phyloP scores from a whole-genome alignment of 53 echinoderm and acorn worm species.

The Patiria pectinifera region DNA sequence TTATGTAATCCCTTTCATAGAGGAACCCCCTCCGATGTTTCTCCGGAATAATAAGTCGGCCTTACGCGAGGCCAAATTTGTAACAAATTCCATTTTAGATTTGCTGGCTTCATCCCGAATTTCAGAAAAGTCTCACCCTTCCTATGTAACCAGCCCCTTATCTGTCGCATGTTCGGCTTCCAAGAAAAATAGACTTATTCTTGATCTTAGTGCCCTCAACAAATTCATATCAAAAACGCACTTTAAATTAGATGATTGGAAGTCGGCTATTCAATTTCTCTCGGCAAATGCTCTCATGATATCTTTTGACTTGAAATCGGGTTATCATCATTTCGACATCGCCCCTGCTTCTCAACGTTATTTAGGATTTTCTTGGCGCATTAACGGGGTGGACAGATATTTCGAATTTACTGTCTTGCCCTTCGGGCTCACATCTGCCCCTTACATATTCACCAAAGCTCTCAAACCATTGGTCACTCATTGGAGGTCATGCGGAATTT shows the following conservation, averaged over 20 bases:
- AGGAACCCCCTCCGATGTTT: too few species aligned
- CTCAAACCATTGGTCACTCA: constrained; percentile 36
- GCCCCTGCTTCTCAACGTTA: neutral
- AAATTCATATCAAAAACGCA: neutral
- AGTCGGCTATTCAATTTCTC: constrained; percentile 8
- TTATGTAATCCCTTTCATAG: neutral
- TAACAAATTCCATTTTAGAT: neutral
- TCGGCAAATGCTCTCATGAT: constrained; percentile 4
- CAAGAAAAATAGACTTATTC: constrained; percentile 25
- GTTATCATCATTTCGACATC: constrained; percentile 24
- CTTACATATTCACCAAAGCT: constrained; percentile 39
- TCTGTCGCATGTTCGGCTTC: constrained; percentile 4
- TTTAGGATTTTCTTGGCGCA: constrained; percentile 18
- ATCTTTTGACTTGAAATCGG: constrained; percentile 24
- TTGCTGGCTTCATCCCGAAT: constrained; percentile 5
- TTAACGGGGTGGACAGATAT: constrained; percentile 9
- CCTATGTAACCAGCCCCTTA: constrained; percentile 5
- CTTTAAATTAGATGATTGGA: constrained; percentile 37
- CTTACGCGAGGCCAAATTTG: neutral
- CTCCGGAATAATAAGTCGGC: constrained; percentile 12
- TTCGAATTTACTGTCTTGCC: constrained; percentile 32
- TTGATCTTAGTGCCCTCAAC: constrained; percentile 20
- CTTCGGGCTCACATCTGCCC: constrained; percentile 32
- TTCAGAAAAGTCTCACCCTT: constrained; percentile 3
- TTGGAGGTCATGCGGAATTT: constrained; percentile 39